phyloP scores from a whole-genome alignment of 2,888 invertebrate species.

The Pollenia labialis region DNA sequence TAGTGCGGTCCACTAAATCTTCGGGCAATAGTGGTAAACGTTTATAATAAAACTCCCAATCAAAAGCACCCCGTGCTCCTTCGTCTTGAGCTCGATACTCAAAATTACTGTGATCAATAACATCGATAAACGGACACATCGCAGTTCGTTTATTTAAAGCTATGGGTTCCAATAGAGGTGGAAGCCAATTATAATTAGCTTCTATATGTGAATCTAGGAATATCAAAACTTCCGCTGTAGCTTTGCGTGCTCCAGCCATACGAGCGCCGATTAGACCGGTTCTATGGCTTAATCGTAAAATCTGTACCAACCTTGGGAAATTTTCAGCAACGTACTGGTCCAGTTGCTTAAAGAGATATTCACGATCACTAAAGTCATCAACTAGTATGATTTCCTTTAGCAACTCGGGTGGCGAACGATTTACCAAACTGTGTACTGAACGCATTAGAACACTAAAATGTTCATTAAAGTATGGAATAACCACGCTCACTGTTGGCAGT shows the following conservation, averaged over 20 bases:
- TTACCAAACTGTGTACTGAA: conserved; percentile 92
- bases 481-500: conserved; percentile 91
- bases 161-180: conserved; percentile 95
- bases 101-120: conserved; percentile 95
- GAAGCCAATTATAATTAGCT: conserved; percentile 96
- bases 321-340: conserved; percentile 90
- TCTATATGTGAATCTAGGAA: conserved; percentile 97
- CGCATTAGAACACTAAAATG: conserved; percentile 94
- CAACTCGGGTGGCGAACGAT: conserved; percentile 92
- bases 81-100: conserved; percentile 97
- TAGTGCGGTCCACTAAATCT: conserved; percentile 80
- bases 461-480: conserved; percentile 97
- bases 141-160: conserved; percentile 92
- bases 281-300: conserved; percentile 89
- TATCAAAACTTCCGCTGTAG: conserved; percentile 91
- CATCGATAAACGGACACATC: conserved; percentile 98
- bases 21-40: conserved; percentile 89
- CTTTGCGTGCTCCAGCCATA: conserved; percentile 91
- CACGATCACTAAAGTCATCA: conserved; percentile 93
- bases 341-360: conserved; percentile 88
- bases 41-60: conserved; percentile 99
- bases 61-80: conserved; percentile 96
- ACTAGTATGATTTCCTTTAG: conserved; percentile 96
- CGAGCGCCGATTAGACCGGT: conserved; percentile 95
- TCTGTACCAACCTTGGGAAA: conserved; percentile 89